A percentile compares a stretch with the other conserved stretches of the same genome.
Conservation (phyloP, 2,888 invertebrate species). For the Branchellion lobata region DNA sequence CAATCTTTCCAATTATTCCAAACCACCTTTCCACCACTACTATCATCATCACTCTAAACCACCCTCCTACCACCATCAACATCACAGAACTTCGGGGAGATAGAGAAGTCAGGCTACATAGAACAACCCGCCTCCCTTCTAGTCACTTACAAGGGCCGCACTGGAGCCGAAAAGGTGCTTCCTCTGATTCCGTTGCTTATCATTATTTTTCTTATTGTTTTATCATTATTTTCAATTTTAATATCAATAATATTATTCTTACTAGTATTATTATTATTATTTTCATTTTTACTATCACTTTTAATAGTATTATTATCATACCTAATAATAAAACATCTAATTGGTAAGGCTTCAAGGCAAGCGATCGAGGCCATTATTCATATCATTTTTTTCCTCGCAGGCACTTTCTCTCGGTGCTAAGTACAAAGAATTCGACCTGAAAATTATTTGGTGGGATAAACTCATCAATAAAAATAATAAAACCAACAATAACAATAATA, state of each 20-base stretch:
- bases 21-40: no score
- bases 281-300: no score
- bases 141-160: constrained; percentile 74
- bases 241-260: no score
- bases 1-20: no score
- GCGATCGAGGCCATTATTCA: no score
- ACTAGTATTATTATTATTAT: no score
- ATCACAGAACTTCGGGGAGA: constrained; percentile 76
- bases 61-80: no score
- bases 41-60: no score
- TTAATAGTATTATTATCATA: no score
- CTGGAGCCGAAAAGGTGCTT: constrained; percentile 74
- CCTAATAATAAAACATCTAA: not conserved
- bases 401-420: not conserved
- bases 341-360: no score
- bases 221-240: no score
- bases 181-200: constrained; percentile 14
- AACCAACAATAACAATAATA: no score
- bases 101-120: constrained; percentile 78
- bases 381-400: not conserved
- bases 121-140: constrained; percentile 75
- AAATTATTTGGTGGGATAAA: constrained; percentile 6
- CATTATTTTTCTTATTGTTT: not conserved
- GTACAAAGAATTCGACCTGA: not conserved
- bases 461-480: not conserved